Evolutionary conservation across 2,113 vertebrate species (phyloP).

Genomic region (Halichoerus grypus): DNA sequence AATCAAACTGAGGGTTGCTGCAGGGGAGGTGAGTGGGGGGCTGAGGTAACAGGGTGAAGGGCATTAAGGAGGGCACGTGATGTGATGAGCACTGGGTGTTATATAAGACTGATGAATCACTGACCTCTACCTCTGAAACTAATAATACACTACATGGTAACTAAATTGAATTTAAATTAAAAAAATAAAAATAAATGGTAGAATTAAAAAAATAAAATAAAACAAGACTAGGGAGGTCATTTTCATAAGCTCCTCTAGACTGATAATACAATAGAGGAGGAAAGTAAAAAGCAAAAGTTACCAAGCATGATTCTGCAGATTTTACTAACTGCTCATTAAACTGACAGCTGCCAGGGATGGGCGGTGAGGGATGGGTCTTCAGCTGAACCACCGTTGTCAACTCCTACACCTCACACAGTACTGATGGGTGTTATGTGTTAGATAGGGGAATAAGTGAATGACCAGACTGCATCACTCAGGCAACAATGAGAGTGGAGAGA

Average conservation of each 20-base stretch:
- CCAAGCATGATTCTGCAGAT: not conserved
- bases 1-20: not conserved
- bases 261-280: not conserved
- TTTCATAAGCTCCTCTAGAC: not conserved
- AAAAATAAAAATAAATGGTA: not conserved
- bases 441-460: not conserved
- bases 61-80: not conserved
- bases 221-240: not conserved
- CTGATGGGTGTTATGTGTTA: accelerated
- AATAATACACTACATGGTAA: not conserved
- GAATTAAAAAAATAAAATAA: not conserved
- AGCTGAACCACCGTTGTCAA: no score
- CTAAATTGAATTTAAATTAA: not conserved
- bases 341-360: not conserved
- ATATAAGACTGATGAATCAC: not conserved
- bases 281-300: not conserved
- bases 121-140: not conserved
- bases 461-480: accelerated
- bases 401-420: not conserved
- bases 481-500: not conserved
- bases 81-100: not conserved
- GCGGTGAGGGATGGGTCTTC: not conserved
- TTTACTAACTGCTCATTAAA: not conserved
- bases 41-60: not conserved
- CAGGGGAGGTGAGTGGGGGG: not conserved